These are phyloP conservation scores for Monomorium pharaonis DNA, from an alignment of 1,140 invertebrate genomes.

Conservation along the genomic window DNA sequence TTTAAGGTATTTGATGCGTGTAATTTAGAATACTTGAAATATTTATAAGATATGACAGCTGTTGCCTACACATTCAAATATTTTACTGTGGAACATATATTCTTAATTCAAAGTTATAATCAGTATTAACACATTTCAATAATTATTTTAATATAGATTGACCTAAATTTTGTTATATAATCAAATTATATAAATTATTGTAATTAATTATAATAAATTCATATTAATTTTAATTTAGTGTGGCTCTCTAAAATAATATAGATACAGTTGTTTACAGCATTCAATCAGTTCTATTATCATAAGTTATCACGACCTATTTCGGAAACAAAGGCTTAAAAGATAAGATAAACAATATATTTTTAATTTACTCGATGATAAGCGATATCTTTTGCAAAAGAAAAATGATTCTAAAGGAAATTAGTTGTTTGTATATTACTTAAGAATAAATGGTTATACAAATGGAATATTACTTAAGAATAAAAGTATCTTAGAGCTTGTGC, in stretches of 20 bases:
- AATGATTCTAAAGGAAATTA: background rate
- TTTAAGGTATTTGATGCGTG: background rate
- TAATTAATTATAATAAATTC: no score
- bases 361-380: conserved; percentile 11
- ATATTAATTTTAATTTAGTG: background rate
- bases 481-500: background rate
- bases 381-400: background rate
- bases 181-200: no score
- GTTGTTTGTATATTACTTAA: background rate
- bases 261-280: background rate
- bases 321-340: conserved; percentile 12
- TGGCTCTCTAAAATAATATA: background rate
- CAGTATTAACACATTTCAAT: background rate
- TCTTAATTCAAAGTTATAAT: background rate
- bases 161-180: no score
- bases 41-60: background rate
- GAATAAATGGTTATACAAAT: no score
- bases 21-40: background rate
- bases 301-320: background rate
- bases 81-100: background rate
- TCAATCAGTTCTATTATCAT: background rate
- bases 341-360: conserved; percentile 17
- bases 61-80: background rate
- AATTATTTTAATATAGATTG: background rate
- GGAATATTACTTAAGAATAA: background rate